Evolutionary conservation across 2,113 vertebrate species (phyloP).

Genomic region (Oenanthe melanoleuca): DNA sequence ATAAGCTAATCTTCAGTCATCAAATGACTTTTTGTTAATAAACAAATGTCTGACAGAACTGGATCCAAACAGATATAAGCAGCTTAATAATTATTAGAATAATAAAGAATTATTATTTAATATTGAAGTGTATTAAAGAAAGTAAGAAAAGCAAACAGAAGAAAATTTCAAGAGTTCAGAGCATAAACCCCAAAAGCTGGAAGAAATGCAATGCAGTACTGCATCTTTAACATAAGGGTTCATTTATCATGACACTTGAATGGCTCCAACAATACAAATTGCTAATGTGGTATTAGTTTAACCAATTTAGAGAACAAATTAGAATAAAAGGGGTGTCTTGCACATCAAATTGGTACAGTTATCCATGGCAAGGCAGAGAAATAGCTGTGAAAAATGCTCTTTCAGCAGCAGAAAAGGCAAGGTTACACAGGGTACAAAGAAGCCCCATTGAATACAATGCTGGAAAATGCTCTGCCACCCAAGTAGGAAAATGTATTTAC

Average conservation of each 20-base stretch:
- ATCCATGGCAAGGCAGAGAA: slow-evolving; percentile 2
- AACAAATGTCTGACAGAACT: not conserved
- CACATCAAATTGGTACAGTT: not conserved
- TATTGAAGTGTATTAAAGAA: not conserved
- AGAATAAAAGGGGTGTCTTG: slow-evolving; percentile 32
- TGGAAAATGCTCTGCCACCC: not conserved
- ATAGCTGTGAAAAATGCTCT: not conserved
- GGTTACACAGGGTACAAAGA: not conserved
- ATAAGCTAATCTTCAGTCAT: not conserved
- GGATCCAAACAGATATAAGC: not conserved
- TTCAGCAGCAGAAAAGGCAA: not conserved
- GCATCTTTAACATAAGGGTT: slow-evolving; percentile 57
- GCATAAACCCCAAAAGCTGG: slow-evolving; percentile 15
- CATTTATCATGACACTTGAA: slow-evolving; percentile 60
- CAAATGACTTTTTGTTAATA: not conserved
- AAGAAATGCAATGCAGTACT: not conserved
- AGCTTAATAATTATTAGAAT: not conserved
- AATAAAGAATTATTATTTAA: not conserved
- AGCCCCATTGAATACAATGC: not conserved
- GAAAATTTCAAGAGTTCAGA: slow-evolving; percentile 14
- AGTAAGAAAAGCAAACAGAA: not conserved
- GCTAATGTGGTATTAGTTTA: slow-evolving; percentile 47
- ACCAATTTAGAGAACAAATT: slow-evolving; percentile 67
- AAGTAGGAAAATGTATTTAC: not conserved
- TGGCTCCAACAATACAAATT: slow-evolving; percentile 22